Conservation (phyloP, 2,797 vertebrate species). For the Sylvilagus floridanus region DNA sequence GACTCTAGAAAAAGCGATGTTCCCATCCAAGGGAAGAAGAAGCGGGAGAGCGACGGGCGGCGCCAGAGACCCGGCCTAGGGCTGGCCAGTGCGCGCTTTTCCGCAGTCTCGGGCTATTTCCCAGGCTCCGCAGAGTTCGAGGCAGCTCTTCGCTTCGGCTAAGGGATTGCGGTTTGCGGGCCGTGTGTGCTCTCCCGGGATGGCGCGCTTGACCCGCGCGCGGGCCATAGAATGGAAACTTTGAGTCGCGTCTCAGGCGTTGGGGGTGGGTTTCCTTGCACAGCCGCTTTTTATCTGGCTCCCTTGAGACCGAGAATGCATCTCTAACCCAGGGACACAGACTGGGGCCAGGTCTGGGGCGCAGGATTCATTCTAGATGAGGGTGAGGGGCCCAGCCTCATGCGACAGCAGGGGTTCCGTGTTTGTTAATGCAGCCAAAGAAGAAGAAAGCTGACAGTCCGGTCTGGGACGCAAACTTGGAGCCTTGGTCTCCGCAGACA, state of each 20-base stretch:
- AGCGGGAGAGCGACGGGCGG: neutral
- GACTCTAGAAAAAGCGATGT: neutral
- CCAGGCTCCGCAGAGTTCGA: neutral
- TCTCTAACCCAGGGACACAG: neutral
- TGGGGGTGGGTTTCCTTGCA: slow-evolving; percentile 70
- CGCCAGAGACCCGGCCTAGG: neutral
- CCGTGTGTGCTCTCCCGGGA: slow-evolving; percentile 51
- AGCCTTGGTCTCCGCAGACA: neutral
- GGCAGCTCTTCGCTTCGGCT: neutral
- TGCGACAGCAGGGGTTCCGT: neutral
- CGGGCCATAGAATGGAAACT: slow-evolving; percentile 74
- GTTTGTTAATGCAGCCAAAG: neutral
- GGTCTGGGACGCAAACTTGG: slow-evolving; percentile 1
- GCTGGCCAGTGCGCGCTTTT: neutral
- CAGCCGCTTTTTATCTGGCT: slow-evolving; percentile 8
- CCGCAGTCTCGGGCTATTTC: neutral
- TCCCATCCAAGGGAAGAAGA: neutral
- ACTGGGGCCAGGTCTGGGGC: neutral
- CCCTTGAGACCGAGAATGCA: slow-evolving; percentile 36
- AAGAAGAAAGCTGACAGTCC: neutral
- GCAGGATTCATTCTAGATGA: neutral
- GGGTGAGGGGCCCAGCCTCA: slow-evolving; percentile 1
- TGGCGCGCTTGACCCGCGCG: slow-evolving; percentile 51
- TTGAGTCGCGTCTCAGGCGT: slow-evolving; percentile 64
- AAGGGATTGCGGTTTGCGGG: slow-evolving; percentile 51